These are phyloP conservation scores for Cuniculus paca DNA, from an alignment of 2,797 vertebrate species.

Conservation along the genomic window DNA sequence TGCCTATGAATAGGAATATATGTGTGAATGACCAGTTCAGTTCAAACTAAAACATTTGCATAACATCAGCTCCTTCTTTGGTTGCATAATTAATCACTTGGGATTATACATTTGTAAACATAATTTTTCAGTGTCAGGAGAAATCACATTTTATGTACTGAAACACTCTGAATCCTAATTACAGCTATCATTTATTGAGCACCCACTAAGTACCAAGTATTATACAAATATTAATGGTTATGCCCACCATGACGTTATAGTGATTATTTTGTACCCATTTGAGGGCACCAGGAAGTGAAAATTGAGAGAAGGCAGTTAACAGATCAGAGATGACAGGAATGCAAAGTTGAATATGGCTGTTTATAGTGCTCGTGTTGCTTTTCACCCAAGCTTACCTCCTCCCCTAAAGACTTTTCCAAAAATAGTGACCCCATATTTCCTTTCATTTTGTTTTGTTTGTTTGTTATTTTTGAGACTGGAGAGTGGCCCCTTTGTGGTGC, in stretches of 20 bases:
- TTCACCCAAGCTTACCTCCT: not conserved
- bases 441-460: not conserved
- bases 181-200: conserved; percentile 61
- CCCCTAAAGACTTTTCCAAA: conserved; percentile 22
- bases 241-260: not conserved
- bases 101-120: conserved; percentile 74
- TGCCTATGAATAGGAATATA: conserved; percentile 83
- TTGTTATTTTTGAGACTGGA: not conserved
- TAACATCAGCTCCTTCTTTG: conserved; percentile 71
- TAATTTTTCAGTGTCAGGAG: conserved; percentile 72
- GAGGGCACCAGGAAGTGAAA: not conserved
- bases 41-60: conserved; percentile 75
- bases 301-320: conserved; percentile 12
- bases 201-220: conserved; percentile 20
- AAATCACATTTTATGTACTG: conserved; percentile 67
- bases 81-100: conserved; percentile 76
- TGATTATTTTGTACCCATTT: conserved; percentile 14
- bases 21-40: conserved; percentile 73
- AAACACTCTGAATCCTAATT: conserved; percentile 66
- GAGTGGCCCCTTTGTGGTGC: not conserved
- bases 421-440: not conserved
- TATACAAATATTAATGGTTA: not conserved
- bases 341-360: not conserved
- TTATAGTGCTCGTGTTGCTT: not conserved
- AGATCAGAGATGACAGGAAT: not conserved